phyloP scores from a whole-genome alignment of 2,113 vertebrate genomes.

The Empidonax traillii region DNA sequence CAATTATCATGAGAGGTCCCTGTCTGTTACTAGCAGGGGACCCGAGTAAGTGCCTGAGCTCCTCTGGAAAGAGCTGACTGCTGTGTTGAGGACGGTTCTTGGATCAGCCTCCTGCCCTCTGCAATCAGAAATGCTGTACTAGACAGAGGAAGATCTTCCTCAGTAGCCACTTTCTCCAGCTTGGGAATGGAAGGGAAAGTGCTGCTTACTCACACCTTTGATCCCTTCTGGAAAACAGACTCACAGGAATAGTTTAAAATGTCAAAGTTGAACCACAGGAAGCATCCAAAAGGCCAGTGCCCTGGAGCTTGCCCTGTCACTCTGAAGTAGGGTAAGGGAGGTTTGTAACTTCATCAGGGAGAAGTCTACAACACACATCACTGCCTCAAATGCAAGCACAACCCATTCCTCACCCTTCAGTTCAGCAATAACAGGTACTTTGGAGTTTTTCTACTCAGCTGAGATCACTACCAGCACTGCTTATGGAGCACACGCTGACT shows the following conservation, averaged over 20 bases:
- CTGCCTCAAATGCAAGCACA: neutral
- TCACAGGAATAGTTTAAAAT: neutral
- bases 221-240: neutral
- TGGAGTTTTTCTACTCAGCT: neutral
- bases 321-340: neutral
- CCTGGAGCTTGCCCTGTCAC: neutral
- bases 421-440: neutral
- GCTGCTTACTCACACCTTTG: neutral
- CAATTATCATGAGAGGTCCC: constrained; percentile 20
- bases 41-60: neutral
- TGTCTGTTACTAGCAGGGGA: constrained; percentile 16
- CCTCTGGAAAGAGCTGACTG: neutral
- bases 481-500: neutral
- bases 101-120: neutral
- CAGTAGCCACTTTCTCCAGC: neutral
- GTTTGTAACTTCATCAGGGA: neutral
- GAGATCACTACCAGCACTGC: neutral
- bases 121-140: neutral
- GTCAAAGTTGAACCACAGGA: neutral
- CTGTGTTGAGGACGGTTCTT: neutral
- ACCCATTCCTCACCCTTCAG: neutral
- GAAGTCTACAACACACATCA: neutral
- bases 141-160: neutral
- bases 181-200: neutral
- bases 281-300: neutral